Conservation (phyloP, 1,140 invertebrate genomes). For the Caenorhabditis inopinata region DNA sequence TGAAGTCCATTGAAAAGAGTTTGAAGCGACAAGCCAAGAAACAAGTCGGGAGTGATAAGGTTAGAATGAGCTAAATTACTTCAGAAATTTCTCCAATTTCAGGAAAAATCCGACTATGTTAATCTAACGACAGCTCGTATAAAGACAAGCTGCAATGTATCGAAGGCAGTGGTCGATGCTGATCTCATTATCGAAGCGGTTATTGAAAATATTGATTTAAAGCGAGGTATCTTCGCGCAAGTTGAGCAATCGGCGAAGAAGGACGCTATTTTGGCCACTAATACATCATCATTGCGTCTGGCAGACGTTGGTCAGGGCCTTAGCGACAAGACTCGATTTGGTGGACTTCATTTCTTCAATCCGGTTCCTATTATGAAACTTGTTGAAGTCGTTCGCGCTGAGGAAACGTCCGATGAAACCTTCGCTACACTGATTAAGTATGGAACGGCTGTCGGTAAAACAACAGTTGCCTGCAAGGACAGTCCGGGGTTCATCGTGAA, state of each 20-base stretch:
- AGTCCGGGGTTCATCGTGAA: slow-evolving; percentile 84
- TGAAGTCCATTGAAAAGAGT: slow-evolving; percentile 72
- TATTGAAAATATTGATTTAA: slow-evolving; percentile 54
- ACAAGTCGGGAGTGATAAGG: slow-evolving; percentile 73
- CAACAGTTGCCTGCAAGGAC: slow-evolving; percentile 78
- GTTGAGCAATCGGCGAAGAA: slow-evolving; percentile 42
- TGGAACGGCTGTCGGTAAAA: slow-evolving; percentile 79
- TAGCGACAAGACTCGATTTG: slow-evolving; percentile 72
- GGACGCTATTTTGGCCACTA: slow-evolving; percentile 75
- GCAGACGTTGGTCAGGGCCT: slow-evolving; percentile 76
- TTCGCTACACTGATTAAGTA: slow-evolving; percentile 76
- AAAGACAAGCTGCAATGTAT: slow-evolving; percentile 32
- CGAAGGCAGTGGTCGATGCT: slow-evolving; percentile 47
- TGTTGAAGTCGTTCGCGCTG: slow-evolving; percentile 71
- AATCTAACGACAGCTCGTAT: not conserved
- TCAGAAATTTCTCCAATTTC: not conserved
- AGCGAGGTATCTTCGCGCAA: slow-evolving; percentile 48
- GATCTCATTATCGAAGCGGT: slow-evolving; percentile 58
- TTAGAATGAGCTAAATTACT: slow-evolving; percentile 41
- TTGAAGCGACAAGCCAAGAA: slow-evolving; percentile 78
- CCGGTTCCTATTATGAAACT: slow-evolving; percentile 86
- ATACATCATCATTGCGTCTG: slow-evolving; percentile 84
- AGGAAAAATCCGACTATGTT: slow-evolving; percentile 1
- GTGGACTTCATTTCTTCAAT: slow-evolving; percentile 86
- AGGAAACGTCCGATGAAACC: slow-evolving; percentile 76